Evolutionary conservation across 2,113 vertebrate species (phyloP).

Genomic region (Saimiri boliviensis): DNA sequence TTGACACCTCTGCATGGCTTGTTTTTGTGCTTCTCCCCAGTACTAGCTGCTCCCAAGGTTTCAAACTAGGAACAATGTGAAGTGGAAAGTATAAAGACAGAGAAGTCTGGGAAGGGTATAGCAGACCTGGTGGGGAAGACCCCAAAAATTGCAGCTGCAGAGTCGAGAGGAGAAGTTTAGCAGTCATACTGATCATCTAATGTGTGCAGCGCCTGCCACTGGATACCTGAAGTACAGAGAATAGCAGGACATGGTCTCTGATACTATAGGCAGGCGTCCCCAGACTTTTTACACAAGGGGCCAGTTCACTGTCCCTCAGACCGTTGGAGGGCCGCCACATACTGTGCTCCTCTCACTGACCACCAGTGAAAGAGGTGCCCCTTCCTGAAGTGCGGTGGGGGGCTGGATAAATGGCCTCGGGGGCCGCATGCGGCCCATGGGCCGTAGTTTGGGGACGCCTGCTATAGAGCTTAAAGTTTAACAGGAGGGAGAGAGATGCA

Average conservation of each 20-base stretch:
- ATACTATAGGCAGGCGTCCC: too few relatives aligned
- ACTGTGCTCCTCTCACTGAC: too few relatives aligned
- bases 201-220: background rate
- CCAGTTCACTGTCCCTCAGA: too few relatives aligned
- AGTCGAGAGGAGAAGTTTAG: background rate
- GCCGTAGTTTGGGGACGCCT: too few relatives aligned
- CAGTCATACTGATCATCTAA: background rate
- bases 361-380: too few relatives aligned
- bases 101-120: background rate
- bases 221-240: background rate
- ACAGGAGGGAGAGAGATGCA: background rate
- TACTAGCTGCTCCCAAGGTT: background rate
- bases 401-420: too few relatives aligned
- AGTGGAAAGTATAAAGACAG: background rate
- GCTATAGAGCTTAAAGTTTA: background rate
- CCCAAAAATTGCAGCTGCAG: background rate
- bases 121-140: background rate
- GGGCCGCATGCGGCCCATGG: too few relatives aligned
- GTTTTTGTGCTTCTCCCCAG: background rate
- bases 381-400: too few relatives aligned
- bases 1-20: fast-evolving
- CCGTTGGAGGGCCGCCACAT: too few relatives aligned
- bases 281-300: too few relatives aligned
- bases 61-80: background rate
- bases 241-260: background rate